Evolutionary conservation across 2,797 vertebrate genomes (phyloP).

Genomic region (Gobio occitaniae): DNA sequence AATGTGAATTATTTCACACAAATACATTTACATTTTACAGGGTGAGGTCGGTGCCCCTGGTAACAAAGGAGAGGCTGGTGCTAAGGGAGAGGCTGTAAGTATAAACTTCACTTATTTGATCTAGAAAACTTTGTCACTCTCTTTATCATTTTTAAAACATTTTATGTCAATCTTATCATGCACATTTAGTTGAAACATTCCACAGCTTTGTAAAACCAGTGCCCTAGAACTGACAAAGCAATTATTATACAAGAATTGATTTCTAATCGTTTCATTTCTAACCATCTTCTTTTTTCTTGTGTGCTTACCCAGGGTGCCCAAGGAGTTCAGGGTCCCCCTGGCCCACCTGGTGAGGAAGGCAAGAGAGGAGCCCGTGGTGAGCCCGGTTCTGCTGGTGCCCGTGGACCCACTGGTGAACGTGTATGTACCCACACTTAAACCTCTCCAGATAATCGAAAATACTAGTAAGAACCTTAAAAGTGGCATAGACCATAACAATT

Average conservation of each 20-base stretch:
- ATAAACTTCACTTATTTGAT: background rate
- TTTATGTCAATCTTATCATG: background rate
- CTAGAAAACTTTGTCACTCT: background rate
- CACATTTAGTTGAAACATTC: background rate
- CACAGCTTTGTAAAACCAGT: background rate
- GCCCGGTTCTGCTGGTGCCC: slow-evolving; percentile 84
- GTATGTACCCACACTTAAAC: slow-evolving; percentile 75
- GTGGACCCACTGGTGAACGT: slow-evolving; percentile 90
- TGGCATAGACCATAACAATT: slow-evolving; percentile 38
- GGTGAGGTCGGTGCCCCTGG: slow-evolving; percentile 91
- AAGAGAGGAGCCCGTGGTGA: slow-evolving; percentile 96
- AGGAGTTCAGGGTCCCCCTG: slow-evolving; percentile 89
- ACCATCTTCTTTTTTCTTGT: slow-evolving; percentile 11
- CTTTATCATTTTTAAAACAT: background rate
- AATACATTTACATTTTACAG: slow-evolving; percentile 71
- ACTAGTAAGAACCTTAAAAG: background rate
- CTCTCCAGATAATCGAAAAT: background rate
- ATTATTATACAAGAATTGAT: background rate
- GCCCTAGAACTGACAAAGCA: background rate
- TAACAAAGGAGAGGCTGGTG: slow-evolving; percentile 91
- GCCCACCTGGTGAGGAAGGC: slow-evolving; percentile 92
- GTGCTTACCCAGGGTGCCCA: slow-evolving; percentile 79
- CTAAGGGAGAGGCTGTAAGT: slow-evolving; percentile 94
- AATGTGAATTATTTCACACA: slow-evolving; percentile 26
- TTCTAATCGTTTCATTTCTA: slow-evolving; percentile 11